Evolutionary conservation across 2,888 invertebrate genomes (phyloP), one percentile per base, ranked within the genome.

Genomic region (Pocota personata): DNA sequence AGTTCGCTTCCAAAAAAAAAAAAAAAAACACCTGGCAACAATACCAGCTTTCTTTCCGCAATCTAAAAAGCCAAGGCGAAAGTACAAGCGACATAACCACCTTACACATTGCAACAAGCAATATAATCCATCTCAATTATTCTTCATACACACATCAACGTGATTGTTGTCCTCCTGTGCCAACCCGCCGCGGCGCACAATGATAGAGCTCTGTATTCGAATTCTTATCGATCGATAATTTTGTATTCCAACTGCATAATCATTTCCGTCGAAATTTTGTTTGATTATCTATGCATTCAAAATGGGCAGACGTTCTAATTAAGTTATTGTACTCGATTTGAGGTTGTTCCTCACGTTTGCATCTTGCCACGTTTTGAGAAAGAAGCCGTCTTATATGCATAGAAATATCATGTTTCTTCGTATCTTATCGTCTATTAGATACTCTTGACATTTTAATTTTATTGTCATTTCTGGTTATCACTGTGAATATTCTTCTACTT

Each of bases 221-320:
- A 19, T 12, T 14, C 14, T 16, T 24, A 37, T 24, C 52, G 37
- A 67, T 67, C 16, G 27, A 58, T 48, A 37, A 58, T 75, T 80
- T 37, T 21, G 64, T 58, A 84, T 84, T 84, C 84, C 24, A 37
- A 57, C 27, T 58, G 75, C 75, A 80, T 52, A 52, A 21, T n/a
- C 12, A 69, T 58, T 75, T 80, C 69, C 75, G 64, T 64, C n/a
- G n/a, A n/a, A 21, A 48, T 21, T 19, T 19, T 55, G 16, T 37
- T 37, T 37, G 10, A 64, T 69, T 79, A 32, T 21, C 37, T 60
- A 30, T 48, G 52, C 66, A 72, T 72, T 60, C 66, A 43, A 19
- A 64, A 52, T 37, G 27, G 50, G 21, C 58, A n/a, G 43, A 32
- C 27, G 67, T 69, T 57, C 83, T 67, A 79, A 84, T 79, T 84